Evolutionary conservation across 2,888 invertebrate genomes (phyloP).

Genomic region (Nomada goodeniana): DNA sequence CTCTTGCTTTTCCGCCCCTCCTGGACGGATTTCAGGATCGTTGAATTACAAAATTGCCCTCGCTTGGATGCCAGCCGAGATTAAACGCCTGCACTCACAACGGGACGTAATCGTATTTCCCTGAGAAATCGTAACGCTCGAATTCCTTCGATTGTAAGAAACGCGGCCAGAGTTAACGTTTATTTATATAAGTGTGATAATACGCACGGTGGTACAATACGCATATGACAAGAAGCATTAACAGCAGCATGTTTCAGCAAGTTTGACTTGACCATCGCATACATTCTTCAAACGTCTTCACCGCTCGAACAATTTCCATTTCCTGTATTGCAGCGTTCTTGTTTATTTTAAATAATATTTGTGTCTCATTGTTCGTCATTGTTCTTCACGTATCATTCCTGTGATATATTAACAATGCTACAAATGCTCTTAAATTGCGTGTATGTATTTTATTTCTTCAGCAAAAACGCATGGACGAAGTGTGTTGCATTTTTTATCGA

Average conservation of each 20-base stretch:
- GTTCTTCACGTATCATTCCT: constrained; percentile 1
- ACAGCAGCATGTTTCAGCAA: constrained; percentile 9
- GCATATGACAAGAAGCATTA: neutral
- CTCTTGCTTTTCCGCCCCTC: neutral
- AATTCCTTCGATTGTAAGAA: neutral
- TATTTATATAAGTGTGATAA: too few relatives aligned
- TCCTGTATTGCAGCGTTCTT: neutral
- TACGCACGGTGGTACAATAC: neutral
- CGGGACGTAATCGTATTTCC: neutral
- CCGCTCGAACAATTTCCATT: neutral
- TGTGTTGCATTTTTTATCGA: too few relatives aligned
- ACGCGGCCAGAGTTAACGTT: neutral
- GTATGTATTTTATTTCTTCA: neutral
- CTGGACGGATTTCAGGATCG: constrained; percentile 47
- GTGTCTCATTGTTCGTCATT: neutral
- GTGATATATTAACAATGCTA: neutral
- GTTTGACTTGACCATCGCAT: constrained; percentile 5
- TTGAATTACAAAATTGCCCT: constrained; percentile 42
- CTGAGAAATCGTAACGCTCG: neutral
- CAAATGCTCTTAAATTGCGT: neutral
- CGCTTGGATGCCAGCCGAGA: constrained; percentile 25
- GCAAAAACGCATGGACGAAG: too few relatives aligned
- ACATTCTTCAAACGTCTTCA: neutral
- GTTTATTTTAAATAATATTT: neutral
- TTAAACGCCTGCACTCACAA: neutral